Evolutionary conservation across 2,113 vertebrate species (phyloP), one percentile per base, ranked within the genome.

Genomic region (Dissostichus mawsoni): DNA sequence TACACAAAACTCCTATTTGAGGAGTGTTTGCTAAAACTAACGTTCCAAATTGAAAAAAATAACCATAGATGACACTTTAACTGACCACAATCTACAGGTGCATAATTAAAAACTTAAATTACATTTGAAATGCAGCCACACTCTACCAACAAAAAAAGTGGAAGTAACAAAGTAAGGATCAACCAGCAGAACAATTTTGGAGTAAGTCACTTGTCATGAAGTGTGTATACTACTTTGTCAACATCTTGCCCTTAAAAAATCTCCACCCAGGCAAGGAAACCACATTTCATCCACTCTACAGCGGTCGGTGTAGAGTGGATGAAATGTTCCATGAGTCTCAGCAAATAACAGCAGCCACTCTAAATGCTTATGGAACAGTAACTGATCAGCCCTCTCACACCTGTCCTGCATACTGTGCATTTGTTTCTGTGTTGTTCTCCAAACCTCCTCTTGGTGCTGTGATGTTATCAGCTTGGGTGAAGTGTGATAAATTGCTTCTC

Each of bases 401-500:
- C 87, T 91, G 86, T 82, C 86, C 73, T 45, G 23, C 79, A 56
- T 11, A 3, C 56, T 76, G 23, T 75, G 63, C 44, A n/a, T 57
- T 11, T 84, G 41, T 61, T 69, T 65, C 53, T 52, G 25, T 76
- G 53, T 70, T 52, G 50, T 65, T 63, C 50, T 62, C 44, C 41
- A 81, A 48, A 64, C 29, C 33, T 75, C 41, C 59, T 81, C 41
- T 33, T 57, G 65, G 69, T 36, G 74, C 61, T 74, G 59, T 59
- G 91, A 90, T 93, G 76, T 92, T 94, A 94, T 93, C 93, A 88
- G 89, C 69, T 72, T 69, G 29, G 78, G 84, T 81, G 84, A 91
- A 90, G 74, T 69, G 75, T 80, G 72, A 87, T 76, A 69, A 86
- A 87, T 82, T 78, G 65, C 86, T 85, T 83, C 64, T 82, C 84